Evolutionary conservation across 2,797 vertebrate genomes (phyloP), one percentile per base, ranked within the genome.

Genomic region (Esox lucius): DNA sequence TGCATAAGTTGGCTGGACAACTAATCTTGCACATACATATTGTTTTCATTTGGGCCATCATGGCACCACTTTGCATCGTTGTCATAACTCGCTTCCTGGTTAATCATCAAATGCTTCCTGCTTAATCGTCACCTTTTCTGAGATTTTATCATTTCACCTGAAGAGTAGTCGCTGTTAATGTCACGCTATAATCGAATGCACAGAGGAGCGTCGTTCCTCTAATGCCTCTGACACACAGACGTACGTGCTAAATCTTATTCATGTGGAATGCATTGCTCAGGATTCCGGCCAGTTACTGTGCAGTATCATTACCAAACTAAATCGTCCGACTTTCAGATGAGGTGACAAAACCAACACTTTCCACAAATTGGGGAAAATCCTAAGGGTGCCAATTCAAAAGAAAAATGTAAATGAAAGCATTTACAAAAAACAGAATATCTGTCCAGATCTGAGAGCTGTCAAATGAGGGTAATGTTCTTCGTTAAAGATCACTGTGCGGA

Each of bases 261-360:
- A 31, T 17, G 13, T 68, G 24, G 22, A 67, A 70, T 61, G 49
- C 71, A 68, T 74, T 72, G 61, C 33, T 76, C 71, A 72, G 70
- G 68, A 35, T 53, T 26, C 42, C 68, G 72, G 75, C 78, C 70
- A 72, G 65, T 66, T 79, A 62, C 65, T 62, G 67, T 68, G 70
- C 69, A 73, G 77, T 75, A 71, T 75, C 67, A 51, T 59, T 75
- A 71, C 61, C 28, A 5, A 22, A 49, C 39, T 31, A 66, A 73
- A 66, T 51, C 22, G 71, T 16, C 56, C 22, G 5, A 51, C 51
- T 74, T 73, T 77, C 72, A 75, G 81, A 82, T 80, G 76, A 82
- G 64, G 83, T 84, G 80, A 78, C 78, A 78, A 79, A 78, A 64
- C 76, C 66, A 72, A 80, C 80, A 84, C 72, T 12, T 84, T 49